Percentiles rank a stretch among this genome's conserved stretches.
Conservation (phyloP, 2,888 invertebrate species). For the Liodrosophila aerea region DNA sequence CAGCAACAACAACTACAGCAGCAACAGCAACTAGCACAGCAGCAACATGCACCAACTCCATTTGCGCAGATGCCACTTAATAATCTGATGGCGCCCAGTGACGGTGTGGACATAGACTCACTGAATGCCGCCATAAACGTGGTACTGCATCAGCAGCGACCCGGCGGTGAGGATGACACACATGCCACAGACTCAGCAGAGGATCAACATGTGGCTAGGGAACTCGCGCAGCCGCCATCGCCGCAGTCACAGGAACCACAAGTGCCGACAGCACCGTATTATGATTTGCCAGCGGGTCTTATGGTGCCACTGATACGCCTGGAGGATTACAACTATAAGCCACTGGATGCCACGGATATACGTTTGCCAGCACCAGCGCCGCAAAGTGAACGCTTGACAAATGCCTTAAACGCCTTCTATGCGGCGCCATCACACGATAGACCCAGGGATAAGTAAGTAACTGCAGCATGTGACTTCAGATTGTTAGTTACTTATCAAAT, state of each 20-base stretch:
- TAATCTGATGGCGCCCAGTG: constrained; percentile 16
- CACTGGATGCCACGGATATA: constrained; percentile 94
- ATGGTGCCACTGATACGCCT: constrained; percentile 98
- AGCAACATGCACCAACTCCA: constrained; percentile 32
- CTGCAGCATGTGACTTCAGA: too few relatives aligned
- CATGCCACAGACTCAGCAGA: constrained; percentile 22
- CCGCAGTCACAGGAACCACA: constrained; percentile 85
- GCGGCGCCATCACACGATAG: constrained; percentile 96
- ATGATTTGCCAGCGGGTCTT: constrained; percentile 97
- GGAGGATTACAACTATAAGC: constrained; percentile 94
- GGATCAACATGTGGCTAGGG: constrained; percentile 24
- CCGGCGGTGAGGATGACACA: constrained; percentile 28
- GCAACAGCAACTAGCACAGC: constrained; percentile 25
- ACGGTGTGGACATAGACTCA: constrained; percentile 58
- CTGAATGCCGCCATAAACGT: constrained; percentile 74
- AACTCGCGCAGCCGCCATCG: constrained; percentile 63
- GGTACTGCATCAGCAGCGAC: constrained; percentile 49
- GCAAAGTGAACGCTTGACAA: constrained; percentile 94
- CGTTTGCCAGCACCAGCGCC: constrained; percentile 97
- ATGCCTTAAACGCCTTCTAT: constrained; percentile 98
- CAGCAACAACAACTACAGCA: constrained; percentile 22
- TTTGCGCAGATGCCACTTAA: constrained; percentile 42
- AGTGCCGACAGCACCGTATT: constrained; percentile 96
- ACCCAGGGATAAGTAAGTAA: constrained; percentile 91
- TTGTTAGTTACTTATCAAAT: too few relatives aligned